A percentile compares a stretch with the other conserved stretches of the same genome.
Evolutionary conservation across 2,797 vertebrate species (phyloP).

Genomic region (Rhabdomys pumilio): DNA sequence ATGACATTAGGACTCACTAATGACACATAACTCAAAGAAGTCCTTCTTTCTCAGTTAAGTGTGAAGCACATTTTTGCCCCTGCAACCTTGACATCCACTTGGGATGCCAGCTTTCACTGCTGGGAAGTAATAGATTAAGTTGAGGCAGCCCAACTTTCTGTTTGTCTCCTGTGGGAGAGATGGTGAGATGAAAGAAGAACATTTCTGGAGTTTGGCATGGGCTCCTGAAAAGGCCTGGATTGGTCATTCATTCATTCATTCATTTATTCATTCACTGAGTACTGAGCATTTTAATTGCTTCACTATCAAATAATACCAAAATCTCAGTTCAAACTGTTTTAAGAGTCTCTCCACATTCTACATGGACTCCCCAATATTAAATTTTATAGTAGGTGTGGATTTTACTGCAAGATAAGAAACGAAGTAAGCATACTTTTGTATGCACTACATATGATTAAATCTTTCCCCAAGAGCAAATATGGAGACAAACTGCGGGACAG

Average conservation of each 20-base stretch:
- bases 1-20: conserved; percentile 79
- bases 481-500: no score
- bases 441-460: conserved; percentile 47
- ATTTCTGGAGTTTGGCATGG: conserved; percentile 57
- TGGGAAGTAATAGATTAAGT: conserved; percentile 76
- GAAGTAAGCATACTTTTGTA: conserved; percentile 27
- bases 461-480: background rate
- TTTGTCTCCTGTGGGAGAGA: conserved; percentile 48
- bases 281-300: conserved; percentile 38
- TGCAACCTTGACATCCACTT: conserved; percentile 52
- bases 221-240: background rate
- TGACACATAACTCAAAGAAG: conserved; percentile 79
- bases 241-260: conserved; percentile 34
- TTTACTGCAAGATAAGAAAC: conserved; percentile 46
- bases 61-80: conserved; percentile 69
- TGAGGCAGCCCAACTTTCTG: conserved; percentile 38
- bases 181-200: conserved; percentile 38
- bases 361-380: background rate
- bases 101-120: conserved; percentile 66
- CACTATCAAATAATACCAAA: background rate
- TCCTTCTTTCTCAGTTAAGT: conserved; percentile 80
- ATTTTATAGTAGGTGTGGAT: background rate
- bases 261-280: conserved; percentile 38
- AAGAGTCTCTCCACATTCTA: conserved; percentile 7
- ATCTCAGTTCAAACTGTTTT: conserved; percentile 11